A percentile compares a stretch with the other conserved stretches of the same genome.
phyloP scores from a whole-genome alignment of 2,797 vertebrate species.

The Saxicola maurus region DNA sequence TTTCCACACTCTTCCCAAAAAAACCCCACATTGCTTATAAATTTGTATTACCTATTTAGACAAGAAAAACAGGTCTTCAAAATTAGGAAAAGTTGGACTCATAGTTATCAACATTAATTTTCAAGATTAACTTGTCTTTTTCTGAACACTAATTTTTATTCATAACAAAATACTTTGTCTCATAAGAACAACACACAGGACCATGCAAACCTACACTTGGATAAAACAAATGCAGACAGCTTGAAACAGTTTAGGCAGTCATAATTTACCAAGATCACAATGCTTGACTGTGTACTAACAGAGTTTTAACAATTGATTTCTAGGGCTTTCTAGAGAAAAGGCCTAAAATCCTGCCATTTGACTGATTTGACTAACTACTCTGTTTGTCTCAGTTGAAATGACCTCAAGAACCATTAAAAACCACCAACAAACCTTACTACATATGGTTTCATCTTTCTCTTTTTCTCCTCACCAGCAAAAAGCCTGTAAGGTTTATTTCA shows the following conservation, averaged over 20 bases:
- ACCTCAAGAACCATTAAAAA: not conserved
- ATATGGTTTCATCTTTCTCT: not conserved
- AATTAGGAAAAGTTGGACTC: not conserved
- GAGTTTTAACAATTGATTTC: not conserved
- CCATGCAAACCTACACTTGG: not conserved
- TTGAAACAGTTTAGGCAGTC: not conserved
- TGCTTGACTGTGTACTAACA: not conserved
- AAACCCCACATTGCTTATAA: not conserved
- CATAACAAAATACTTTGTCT: not conserved
- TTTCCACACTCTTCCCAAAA: not conserved
- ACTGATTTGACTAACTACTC: not conserved
- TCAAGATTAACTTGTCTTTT: not conserved
- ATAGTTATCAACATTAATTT: not conserved
- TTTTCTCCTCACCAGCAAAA: not conserved
- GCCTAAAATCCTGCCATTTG: not conserved
- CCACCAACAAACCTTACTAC: accelerated
- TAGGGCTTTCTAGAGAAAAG: not conserved
- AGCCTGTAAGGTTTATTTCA: not conserved
- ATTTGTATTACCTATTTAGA: not conserved
- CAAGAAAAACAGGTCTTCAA: not conserved
- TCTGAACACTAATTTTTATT: not conserved
- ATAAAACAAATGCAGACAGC: not conserved
- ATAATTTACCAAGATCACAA: not conserved
- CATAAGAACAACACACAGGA: not conserved
- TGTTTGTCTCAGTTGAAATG: not conserved